Conservation (phyloP, 2,888 invertebrate genomes). For the Colostygia pectinataria region DNA sequence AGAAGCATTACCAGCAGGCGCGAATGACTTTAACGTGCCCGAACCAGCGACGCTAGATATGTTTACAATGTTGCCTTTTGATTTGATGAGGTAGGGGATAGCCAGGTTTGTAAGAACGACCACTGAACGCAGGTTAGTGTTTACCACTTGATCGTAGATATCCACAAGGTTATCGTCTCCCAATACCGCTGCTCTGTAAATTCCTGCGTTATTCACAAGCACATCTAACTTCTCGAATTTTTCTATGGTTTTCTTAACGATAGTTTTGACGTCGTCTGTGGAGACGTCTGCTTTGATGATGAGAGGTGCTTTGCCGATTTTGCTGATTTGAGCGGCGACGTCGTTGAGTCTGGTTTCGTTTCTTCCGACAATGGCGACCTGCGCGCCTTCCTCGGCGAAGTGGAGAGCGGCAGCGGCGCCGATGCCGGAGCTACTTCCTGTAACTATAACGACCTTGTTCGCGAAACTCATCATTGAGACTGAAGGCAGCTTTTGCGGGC, state of each 20-base stretch:
- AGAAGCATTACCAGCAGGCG: slow-evolving; percentile 9
- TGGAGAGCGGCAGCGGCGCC: slow-evolving; percentile 50
- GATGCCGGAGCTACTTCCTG: slow-evolving; percentile 57
- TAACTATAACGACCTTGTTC: slow-evolving; percentile 50
- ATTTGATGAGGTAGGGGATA: slow-evolving; percentile 31
- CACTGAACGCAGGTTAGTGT: slow-evolving; percentile 33
- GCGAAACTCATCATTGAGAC: slow-evolving; percentile 34
- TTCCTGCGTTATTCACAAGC: slow-evolving; percentile 41
- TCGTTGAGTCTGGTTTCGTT: slow-evolving; percentile 43
- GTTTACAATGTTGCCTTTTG: slow-evolving; percentile 44
- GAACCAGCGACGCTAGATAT: slow-evolving; percentile 26
- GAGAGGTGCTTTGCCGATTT: slow-evolving; percentile 22
- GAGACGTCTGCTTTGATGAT: slow-evolving; percentile 35
- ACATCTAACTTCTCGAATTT: slow-evolving; percentile 41
- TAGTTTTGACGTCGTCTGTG: slow-evolving; percentile 29
- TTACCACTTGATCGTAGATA: slow-evolving; percentile 34
- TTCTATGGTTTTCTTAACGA: slow-evolving; percentile 38
- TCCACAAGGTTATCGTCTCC: slow-evolving; percentile 25
- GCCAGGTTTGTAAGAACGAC: slow-evolving; percentile 32
- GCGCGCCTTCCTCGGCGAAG: slow-evolving; percentile 51
- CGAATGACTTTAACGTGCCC: not conserved
- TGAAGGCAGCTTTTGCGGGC: not conserved
- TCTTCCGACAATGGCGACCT: slow-evolving; percentile 48
- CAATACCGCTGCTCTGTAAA: slow-evolving; percentile 13
- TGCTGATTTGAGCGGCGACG: slow-evolving; percentile 25